Percentiles rank a stretch among this genome's conserved stretches.
Conservation (phyloP, 35 echinoderm and acorn worm genomes). For the Acanthaster planci region DNA sequence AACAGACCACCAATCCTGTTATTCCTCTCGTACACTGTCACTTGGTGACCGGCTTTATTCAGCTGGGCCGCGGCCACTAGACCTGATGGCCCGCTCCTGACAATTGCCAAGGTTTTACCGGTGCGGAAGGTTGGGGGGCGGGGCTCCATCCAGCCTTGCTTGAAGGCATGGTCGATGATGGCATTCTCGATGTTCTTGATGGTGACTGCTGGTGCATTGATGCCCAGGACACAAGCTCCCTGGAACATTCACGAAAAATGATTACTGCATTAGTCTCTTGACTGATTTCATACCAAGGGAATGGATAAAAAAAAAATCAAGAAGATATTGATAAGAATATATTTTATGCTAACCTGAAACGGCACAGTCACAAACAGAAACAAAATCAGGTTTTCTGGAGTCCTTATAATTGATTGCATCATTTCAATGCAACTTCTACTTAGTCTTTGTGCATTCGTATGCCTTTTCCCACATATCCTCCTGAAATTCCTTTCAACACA, state of each 20-base stretch:
- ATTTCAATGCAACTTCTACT: too few relatives aligned
- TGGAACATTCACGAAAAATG: conserved; percentile 26
- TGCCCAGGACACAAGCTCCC: conserved; percentile 95
- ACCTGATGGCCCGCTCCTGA: conserved; percentile 89
- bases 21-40: conserved; percentile 95
- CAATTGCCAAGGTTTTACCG: conserved; percentile 78
- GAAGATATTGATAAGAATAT: too few relatives aligned
- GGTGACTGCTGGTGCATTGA: conserved; percentile 91
- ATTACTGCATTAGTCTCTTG: too few relatives aligned
- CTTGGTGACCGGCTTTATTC: conserved; percentile 94
- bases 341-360: too few relatives aligned
- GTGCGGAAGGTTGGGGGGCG: conserved; percentile 76
- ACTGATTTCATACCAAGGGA: too few relatives aligned
- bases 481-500: too few relatives aligned
- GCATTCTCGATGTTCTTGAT: conserved; percentile 98
- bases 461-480: too few relatives aligned
- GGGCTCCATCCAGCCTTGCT: conserved; percentile 93
- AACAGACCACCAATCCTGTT: conserved; percentile 85
- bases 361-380: too few relatives aligned
- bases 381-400: too few relatives aligned
- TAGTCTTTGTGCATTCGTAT: too few relatives aligned
- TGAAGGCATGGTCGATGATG: conserved; percentile 97
- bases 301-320: too few relatives aligned
- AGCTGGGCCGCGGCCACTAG: conserved; percentile 88
- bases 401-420: too few relatives aligned